Evolutionary conservation across 2,888 invertebrate species (phyloP).

Genomic region (Cryptocephalus primarius): DNA sequence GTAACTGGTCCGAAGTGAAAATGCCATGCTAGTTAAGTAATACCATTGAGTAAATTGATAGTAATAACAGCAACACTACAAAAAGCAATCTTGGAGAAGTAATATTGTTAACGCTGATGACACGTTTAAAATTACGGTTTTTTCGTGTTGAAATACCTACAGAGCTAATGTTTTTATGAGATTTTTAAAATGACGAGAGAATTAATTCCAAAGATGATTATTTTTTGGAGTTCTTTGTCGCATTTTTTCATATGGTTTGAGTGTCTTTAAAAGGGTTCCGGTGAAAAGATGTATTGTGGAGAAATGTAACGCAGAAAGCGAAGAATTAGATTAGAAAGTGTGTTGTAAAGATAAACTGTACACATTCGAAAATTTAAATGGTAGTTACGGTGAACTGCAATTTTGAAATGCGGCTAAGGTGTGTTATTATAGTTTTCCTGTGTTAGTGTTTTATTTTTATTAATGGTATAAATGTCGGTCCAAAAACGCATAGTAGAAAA

Average conservation of each 20-base stretch:
- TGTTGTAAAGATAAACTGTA: not conserved
- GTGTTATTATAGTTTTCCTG: slow-evolving; percentile 9
- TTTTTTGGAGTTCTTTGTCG: no score
- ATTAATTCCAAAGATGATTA: no score
- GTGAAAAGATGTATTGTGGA: no score
- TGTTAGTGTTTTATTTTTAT: slow-evolving; percentile 9
- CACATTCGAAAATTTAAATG: not conserved
- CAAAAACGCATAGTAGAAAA: slow-evolving; percentile 27
- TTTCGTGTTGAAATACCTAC: no score
- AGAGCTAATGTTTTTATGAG: no score
- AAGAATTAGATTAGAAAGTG: no score
- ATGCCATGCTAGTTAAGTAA: slow-evolving; percentile 12
- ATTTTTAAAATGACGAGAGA: no score
- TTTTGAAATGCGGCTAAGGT: slow-evolving; percentile 8
- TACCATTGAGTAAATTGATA: slow-evolving; percentile 17
- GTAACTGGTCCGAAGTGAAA: slow-evolving; percentile 13
- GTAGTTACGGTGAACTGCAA: slow-evolving; percentile 6
- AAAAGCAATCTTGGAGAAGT: slow-evolving; percentile 9
- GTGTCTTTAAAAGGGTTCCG: no score
- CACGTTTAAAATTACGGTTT: slow-evolving; percentile 5
- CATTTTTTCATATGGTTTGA: no score
- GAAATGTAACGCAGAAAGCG: no score
- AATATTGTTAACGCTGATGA: slow-evolving; percentile 8
- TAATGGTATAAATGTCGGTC: slow-evolving; percentile 10
- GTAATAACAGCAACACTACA: slow-evolving; percentile 14